phyloP scores from a whole-genome alignment of 2,113 vertebrate genomes.

The Colossoma macropomum region DNA sequence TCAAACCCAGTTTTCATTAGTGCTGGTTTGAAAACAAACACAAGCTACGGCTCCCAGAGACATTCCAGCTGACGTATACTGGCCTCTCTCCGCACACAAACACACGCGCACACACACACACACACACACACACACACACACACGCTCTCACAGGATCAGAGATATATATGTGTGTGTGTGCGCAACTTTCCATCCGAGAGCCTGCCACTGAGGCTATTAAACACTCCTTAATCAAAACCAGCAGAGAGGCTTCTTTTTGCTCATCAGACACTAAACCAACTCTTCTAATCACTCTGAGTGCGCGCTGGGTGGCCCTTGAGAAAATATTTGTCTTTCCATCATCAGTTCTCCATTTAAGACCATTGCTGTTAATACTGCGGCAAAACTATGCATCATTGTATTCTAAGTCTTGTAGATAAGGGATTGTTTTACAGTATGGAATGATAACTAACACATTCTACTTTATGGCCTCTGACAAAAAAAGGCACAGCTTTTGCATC shows the following conservation, averaged over 20 bases:
- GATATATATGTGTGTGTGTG: neutral
- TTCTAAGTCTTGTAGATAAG: neutral
- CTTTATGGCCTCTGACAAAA: neutral
- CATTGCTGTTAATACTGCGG: conserved; percentile 7
- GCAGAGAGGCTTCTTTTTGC: conserved; percentile 54
- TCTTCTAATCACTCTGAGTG: conserved; percentile 49
- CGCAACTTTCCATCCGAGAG: conserved; percentile 28
- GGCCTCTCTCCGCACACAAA: neutral
- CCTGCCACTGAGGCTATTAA: conserved; percentile 20
- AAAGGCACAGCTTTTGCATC: neutral
- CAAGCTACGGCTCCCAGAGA: conserved; percentile 46
- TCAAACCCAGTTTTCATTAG: conserved; percentile 59
- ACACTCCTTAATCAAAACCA: conserved; percentile 53
- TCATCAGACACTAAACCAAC: conserved; percentile 64
- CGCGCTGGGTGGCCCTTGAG: conserved; percentile 48
- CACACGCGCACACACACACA: conserved; percentile 20
- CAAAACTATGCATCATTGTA: too few relatives aligned
- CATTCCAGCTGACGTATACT: conserved; percentile 50
- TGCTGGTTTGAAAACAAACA: conserved; percentile 67
- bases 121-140: conserved; percentile 10
- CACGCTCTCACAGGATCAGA: neutral
- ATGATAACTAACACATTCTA: neutral
- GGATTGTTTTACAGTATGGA: neutral
- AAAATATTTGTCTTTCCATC: conserved; percentile 33
- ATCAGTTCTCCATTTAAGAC: conserved; percentile 19